phyloP scores from a whole-genome alignment of 1,140 invertebrate species.

The Philopotamus ludificatus region DNA sequence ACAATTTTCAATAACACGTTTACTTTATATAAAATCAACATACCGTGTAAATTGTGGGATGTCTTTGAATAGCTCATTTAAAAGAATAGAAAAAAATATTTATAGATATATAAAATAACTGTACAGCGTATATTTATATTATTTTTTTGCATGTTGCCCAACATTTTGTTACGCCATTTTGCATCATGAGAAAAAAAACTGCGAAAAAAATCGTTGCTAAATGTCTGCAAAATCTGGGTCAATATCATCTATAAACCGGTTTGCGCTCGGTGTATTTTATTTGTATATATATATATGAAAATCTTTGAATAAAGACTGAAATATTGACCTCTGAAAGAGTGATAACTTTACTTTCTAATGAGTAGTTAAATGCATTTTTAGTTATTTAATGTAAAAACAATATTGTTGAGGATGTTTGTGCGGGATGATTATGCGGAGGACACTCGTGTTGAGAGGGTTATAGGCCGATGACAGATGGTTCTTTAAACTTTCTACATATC shows the following conservation, averaged over 20 bases:
- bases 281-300: neutral
- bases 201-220: conserved; percentile 8
- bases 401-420: too few species aligned
- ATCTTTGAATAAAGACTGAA: neutral
- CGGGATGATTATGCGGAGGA: too few species aligned
- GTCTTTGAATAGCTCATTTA: neutral
- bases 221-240: conserved; percentile 16
- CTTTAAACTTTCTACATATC: neutral
- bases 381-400: too few species aligned
- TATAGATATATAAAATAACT: neutral
- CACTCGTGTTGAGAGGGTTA: neutral
- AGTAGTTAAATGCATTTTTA: too few species aligned
- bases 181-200: neutral
- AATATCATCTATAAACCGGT: conserved; percentile 18
- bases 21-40: too few species aligned
- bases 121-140: conserved; percentile 12
- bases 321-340: neutral
- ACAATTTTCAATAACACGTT: too few species aligned
- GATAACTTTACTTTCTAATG: neutral
- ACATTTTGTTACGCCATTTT: conserved; percentile 9
- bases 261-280: neutral
- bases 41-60: neutral
- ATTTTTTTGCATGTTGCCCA: conserved; percentile 9
- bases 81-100: neutral
- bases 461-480: neutral